These are phyloP conservation scores for Diachasmimorpha longicaudata DNA, from an alignment of 1,140 invertebrate genomes.

Conservation along the genomic window DNA sequence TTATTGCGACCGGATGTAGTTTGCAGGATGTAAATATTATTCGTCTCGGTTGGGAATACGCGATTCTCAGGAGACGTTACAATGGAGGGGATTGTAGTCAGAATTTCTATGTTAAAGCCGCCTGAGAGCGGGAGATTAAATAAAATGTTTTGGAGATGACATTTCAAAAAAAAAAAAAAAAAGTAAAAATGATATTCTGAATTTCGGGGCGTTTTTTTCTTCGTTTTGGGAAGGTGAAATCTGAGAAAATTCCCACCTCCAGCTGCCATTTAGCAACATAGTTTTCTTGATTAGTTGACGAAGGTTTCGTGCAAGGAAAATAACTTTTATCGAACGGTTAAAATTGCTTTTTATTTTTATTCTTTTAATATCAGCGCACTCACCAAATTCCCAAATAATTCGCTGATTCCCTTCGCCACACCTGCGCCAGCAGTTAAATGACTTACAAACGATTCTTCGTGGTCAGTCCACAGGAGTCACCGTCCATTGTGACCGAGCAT, in stretches of 20 bases:
- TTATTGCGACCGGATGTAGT: conserved; percentile 19
- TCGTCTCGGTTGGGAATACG: conserved; percentile 25
- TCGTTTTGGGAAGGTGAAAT: too few species aligned
- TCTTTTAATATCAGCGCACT: not conserved
- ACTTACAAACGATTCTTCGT: not conserved
- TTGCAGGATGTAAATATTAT: conserved; percentile 54
- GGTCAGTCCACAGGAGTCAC: not conserved
- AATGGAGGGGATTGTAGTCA: conserved; percentile 19
- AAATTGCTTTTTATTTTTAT: too few species aligned
- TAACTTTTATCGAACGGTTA: too few species aligned
- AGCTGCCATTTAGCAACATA: too few species aligned
- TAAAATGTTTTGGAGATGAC: not conserved
- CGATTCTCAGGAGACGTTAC: conserved; percentile 10
- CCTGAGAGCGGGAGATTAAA: not conserved
- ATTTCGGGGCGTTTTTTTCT: not conserved
- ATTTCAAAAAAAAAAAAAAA: not conserved
- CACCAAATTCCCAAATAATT: not conserved
- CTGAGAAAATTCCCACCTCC: too few species aligned
- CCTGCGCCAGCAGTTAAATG: not conserved
- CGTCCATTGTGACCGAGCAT: not conserved
- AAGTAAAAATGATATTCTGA: not conserved
- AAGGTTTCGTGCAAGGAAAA: too few species aligned
- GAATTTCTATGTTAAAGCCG: conserved; percentile 3
- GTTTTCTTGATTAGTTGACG: too few species aligned
- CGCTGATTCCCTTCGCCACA: too few species aligned